Evolutionary conservation across 1,140 invertebrate genomes (phyloP).

Genomic region (Drosophila sproati): DNA sequence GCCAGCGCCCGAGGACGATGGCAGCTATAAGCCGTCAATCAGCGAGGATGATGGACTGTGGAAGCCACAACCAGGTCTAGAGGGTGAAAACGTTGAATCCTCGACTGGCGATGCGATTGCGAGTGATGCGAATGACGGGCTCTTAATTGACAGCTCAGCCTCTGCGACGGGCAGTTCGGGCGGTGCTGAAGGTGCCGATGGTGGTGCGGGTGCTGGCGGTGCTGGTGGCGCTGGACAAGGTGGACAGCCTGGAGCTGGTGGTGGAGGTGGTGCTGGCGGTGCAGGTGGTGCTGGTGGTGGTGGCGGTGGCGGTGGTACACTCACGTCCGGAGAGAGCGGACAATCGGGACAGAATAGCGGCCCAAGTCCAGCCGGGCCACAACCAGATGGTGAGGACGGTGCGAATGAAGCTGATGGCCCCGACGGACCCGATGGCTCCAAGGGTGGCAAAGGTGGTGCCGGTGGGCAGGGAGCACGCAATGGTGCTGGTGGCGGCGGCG

Average conservation of each 20-base stretch:
- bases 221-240: slow-evolving; percentile 51
- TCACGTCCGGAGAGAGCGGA: slow-evolving; percentile 61
- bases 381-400: slow-evolving; percentile 71
- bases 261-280: slow-evolving; percentile 49
- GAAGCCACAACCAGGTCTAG: slow-evolving; percentile 59
- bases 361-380: slow-evolving; percentile 63
- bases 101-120: slow-evolving; percentile 14
- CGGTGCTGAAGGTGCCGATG: not conserved
- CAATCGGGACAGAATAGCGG: slow-evolving; percentile 56
- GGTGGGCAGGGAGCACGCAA: slow-evolving; percentile 77
- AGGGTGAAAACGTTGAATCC: slow-evolving; percentile 56
- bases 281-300: slow-evolving; percentile 56
- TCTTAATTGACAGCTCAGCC: not conserved
- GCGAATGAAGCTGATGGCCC: slow-evolving; percentile 69
- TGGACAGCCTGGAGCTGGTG: slow-evolving; percentile 55
- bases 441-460: slow-evolving; percentile 77
- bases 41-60: slow-evolving; percentile 56
- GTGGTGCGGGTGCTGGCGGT: slow-evolving; percentile 28
- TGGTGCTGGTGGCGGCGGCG: slow-evolving; percentile 76
- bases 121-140: not conserved
- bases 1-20: slow-evolving; percentile 62
- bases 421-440: slow-evolving; percentile 58
- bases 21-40: slow-evolving; percentile 60
- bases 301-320: slow-evolving; percentile 62
- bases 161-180: not conserved